Evolutionary conservation across 2,888 invertebrate genomes (phyloP), one percentile per base, ranked within the genome.

Genomic region (Drosophila nr. medialis): DNA sequence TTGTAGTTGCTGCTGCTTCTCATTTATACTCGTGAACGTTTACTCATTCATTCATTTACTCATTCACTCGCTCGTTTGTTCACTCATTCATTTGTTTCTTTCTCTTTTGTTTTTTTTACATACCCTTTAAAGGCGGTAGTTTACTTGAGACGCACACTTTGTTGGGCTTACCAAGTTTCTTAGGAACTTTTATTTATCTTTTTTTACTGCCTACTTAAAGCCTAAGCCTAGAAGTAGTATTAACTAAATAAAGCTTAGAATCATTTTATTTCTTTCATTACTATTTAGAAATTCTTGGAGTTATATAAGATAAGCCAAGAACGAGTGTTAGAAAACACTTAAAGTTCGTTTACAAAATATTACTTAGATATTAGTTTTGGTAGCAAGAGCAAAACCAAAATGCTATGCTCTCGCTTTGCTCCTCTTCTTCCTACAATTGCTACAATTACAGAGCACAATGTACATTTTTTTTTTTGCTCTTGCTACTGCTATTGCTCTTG

Each of bases 1-100:
- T 83, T 75, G 56, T 82, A 72, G 73, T 51, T 86, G 75, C 70
- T 63, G 70, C 75, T 75, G 67, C 45, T 75, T 78, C 72, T 69
- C 83, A 72, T 81, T 88, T 77, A 72, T 71, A 76, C 77, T 58
- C 36, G 21, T 61, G 66, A 59, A 72, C 76, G 72, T 73, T 84
- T 77, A 87, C 68, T 81, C 82, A 86, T 74, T 76, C 87, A 77
- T 73, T 85, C 68, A 71, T 75, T 75, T 58, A 70, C 60, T 63
- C 65, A 66, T 70, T 77, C 50, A 36, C n/a, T 40, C 24, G 55
- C 42, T 59, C 15, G 42, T 56, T 70, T 30, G 54, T 38, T 66
- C 73, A 59, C 53, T 77, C 71, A 74, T 72, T 74, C 71, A 72
- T 66, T 75, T 70, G n/a, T 65, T 56, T 42, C 42, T 42, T 24